A percentile compares a stretch with the other conserved stretches of the same genome.
These are phyloP conservation scores for Ammodytes dubius DNA, from an alignment of 2,113 vertebrate genomes.

Conservation along the genomic window DNA sequence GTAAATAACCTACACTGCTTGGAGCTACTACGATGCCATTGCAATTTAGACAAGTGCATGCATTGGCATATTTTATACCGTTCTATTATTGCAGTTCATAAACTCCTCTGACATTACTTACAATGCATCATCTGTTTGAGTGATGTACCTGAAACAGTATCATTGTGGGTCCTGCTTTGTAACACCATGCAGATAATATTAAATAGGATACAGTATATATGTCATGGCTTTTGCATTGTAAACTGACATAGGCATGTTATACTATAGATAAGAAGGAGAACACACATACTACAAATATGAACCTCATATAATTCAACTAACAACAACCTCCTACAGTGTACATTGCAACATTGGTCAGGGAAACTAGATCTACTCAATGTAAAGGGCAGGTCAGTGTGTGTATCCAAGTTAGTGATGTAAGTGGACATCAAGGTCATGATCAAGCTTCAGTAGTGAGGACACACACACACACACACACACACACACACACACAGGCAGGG, in stretches of 20 bases:
- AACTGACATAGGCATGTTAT: not conserved
- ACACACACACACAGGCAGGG: not conserved
- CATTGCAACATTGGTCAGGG: not conserved
- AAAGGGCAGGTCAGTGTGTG: slow-evolving; percentile 48
- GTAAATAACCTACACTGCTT: not conserved
- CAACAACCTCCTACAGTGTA: not conserved
- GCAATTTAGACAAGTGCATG: not conserved
- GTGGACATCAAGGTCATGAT: slow-evolving; percentile 79
- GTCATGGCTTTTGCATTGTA: not conserved
- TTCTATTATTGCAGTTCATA: not conserved
- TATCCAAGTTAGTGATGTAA: slow-evolving; percentile 65
- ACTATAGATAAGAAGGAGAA: not conserved
- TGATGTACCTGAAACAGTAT: not conserved
- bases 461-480: slow-evolving; percentile 22
- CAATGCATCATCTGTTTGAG: not conserved
- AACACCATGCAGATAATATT: not conserved
- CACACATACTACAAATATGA: not conserved
- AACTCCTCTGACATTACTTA: not conserved
- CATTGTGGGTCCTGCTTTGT: not conserved
- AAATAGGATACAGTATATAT: too few species aligned
- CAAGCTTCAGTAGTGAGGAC: slow-evolving; percentile 52
- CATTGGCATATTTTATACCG: not conserved
- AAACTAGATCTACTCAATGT: slow-evolving; percentile 19
- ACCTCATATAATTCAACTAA: too few species aligned
- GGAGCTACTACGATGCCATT: not conserved